Conservation (phyloP, 2,797 vertebrate species). For the Remorina albescens region DNA sequence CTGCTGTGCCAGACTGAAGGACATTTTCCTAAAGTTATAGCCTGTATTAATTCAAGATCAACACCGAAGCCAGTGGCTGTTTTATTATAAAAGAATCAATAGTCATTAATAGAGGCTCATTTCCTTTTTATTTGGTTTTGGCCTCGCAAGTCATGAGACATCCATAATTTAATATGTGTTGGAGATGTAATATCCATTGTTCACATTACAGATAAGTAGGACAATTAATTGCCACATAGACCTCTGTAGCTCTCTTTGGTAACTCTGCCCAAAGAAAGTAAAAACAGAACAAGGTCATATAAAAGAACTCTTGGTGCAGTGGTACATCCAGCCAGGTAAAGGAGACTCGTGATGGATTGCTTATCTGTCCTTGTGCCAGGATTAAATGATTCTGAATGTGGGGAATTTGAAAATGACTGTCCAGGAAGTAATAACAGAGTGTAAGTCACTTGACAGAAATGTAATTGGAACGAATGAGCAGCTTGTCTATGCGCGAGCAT, state of each 20-base stretch:
- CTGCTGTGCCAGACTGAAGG: conserved; percentile 36
- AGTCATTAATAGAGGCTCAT: conserved; percentile 77
- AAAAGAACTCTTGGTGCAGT: conserved; percentile 43
- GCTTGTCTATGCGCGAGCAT: conserved; percentile 42
- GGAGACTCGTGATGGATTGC: conserved; percentile 75
- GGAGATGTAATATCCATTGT: conserved; percentile 79
- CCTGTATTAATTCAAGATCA: conserved; percentile 65
- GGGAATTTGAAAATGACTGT: conserved; percentile 75
- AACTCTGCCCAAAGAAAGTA: conserved; percentile 51
- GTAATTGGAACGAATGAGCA: conserved; percentile 71
- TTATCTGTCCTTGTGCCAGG: conserved; percentile 54
- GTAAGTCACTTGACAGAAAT: conserved; percentile 75
- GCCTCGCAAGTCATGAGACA: conserved; percentile 71
- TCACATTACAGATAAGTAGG: conserved; percentile 80
- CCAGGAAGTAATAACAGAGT: conserved; percentile 77
- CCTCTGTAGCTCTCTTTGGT: conserved; percentile 41
- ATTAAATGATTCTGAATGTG: conserved; percentile 70
- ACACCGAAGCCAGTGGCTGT: conserved; percentile 58
- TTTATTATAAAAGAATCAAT: conserved; percentile 80
- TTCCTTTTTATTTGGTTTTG: conserved; percentile 79
- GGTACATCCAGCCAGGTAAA: conserved; percentile 56
- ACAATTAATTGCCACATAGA: conserved; percentile 76
- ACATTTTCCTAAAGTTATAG: conserved; percentile 52
- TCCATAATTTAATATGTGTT: conserved; percentile 80
- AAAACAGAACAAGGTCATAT: conserved; percentile 69